Evolutionary conservation across 2,888 invertebrate species (phyloP), one percentile per base, ranked within the genome.

Genomic region (Druceiella hillmani): DNA sequence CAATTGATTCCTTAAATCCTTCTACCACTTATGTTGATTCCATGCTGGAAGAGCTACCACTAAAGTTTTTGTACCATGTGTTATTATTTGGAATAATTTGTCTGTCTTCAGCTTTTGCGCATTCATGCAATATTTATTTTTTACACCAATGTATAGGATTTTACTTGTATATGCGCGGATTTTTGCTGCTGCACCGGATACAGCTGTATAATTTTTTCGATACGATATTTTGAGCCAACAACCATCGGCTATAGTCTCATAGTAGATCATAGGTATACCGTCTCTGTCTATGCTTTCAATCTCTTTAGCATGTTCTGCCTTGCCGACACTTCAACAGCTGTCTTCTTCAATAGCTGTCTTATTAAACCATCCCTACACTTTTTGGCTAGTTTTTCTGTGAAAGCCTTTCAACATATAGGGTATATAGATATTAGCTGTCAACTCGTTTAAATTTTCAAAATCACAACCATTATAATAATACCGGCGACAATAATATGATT

Each of bases 191-290:
- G 36, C 36, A 20, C 36, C 29, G 14, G 29, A 36, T 14, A 22
- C 28, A 28, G 36, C 36, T 20, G 29, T 9, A 36, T 36, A 36
- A 29, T 36, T 36, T n/a, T 25, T 34, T 16, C 34, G 12, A 25
- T n/a, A n/a, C n/a, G n/a, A n/a, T n/a, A n/a, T n/a, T 16, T 26
- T 34, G 26, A 7, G 17, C 16, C 26, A 26, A 34, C 10, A 26
- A 34, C 7, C 25, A 16, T 17, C 27, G 17, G 17, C 26, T 17
- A 33, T 6, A n/a, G n/a, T n/a, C n/a, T n/a, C n/a, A n/a, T n/a
- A n/a, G n/a, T n/a, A n/a, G n/a, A n/a, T n/a, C n/a, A n/a, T n/a
- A n/a, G 30, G 30, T 16, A 16, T 30, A 16, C 30, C 30, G 15
- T 30, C 30, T 10, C 16, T 30, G 17, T 30, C 30, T 2, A 30